Conservation (phyloP, 2,888 invertebrate species). For the Eupithecia pulchellata region DNA sequence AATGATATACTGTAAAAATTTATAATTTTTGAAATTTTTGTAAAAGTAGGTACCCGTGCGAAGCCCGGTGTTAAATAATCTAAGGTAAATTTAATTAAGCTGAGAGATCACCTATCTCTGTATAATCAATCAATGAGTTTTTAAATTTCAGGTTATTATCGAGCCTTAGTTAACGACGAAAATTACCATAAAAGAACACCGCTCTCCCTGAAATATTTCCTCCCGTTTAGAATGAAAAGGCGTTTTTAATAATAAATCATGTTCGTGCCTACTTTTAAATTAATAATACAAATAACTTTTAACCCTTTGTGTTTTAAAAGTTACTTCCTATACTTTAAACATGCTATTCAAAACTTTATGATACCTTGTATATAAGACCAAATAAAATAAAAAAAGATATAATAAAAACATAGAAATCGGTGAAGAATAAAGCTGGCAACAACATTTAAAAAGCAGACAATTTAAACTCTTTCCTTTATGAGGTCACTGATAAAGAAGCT, state of each 20-base stretch:
- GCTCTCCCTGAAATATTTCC: neutral
- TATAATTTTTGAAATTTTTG: too few species aligned
- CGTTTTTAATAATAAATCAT: slow-evolving; percentile 1
- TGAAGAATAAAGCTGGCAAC: too few species aligned
- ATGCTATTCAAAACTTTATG: too few species aligned
- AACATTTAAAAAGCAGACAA: too few species aligned
- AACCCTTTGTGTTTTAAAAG: neutral
- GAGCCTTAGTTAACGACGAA: neutral
- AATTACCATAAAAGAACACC: slow-evolving; percentile 4
- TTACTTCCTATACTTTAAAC: too few species aligned
- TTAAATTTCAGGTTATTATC: neutral
- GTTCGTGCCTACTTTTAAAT: neutral
- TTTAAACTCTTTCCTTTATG: too few species aligned
- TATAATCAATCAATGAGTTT: neutral
- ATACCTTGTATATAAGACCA: too few species aligned
- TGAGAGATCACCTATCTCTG: neutral
- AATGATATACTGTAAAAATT: too few species aligned
- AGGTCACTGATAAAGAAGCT: too few species aligned
- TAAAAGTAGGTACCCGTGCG: too few species aligned
- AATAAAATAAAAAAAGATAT: too few species aligned
- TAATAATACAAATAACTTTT: neutral
- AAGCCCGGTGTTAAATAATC: neutral
- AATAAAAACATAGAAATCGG: too few species aligned
- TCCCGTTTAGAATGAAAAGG: neutral
- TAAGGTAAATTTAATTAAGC: neutral